Evolutionary conservation across 1,140 invertebrate species (phyloP).

Genomic region (Uloborus diversus): DNA sequence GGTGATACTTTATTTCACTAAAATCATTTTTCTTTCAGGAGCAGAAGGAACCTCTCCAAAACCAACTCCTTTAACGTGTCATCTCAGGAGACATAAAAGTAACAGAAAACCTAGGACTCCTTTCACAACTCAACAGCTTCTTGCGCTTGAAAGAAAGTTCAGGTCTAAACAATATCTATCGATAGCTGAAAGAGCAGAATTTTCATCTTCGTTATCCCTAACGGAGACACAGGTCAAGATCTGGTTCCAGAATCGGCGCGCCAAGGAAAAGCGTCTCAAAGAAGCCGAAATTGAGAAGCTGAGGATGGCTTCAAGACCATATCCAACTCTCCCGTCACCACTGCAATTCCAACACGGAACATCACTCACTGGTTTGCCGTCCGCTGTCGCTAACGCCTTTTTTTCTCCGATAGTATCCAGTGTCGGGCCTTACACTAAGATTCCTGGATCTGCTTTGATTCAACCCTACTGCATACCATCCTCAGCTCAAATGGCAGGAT

Average conservation of each 20-base stretch:
- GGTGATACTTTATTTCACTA: too few relatives aligned
- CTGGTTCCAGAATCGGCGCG: conserved; percentile 68
- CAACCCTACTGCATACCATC: conserved; percentile 46
- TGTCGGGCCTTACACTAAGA: conserved; percentile 14
- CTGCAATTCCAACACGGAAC: conserved; percentile 23
- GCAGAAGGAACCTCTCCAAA: conserved; percentile 46
- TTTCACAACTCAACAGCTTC: conserved; percentile 94
- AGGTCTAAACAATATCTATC: conserved; percentile 95
- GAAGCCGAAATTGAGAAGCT: conserved; percentile 68
- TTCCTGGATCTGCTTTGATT: conserved; percentile 18
- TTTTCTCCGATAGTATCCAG: conserved; percentile 26
- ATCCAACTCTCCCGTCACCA: conserved; percentile 42
- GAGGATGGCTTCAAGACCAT: conserved; percentile 62
- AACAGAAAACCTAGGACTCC: conserved; percentile 97
- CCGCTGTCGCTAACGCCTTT: conserved; percentile 44
- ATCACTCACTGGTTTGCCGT: conserved; percentile 26
- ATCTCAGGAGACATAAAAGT: conserved; percentile 92
- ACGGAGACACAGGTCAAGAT: conserved; percentile 83
- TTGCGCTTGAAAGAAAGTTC: conserved; percentile 96
- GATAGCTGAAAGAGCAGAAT: conserved; percentile 96
- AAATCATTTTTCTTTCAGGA: conserved; percentile 13
- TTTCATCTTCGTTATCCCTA: conserved; percentile 89
- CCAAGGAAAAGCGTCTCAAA: conserved; percentile 69
- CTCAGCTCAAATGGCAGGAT: conserved; percentile 38
- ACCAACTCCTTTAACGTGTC: conserved; percentile 77